phyloP scores from a whole-genome alignment of 2,888 invertebrate genomes.

The Tryphoninae sp. region DNA sequence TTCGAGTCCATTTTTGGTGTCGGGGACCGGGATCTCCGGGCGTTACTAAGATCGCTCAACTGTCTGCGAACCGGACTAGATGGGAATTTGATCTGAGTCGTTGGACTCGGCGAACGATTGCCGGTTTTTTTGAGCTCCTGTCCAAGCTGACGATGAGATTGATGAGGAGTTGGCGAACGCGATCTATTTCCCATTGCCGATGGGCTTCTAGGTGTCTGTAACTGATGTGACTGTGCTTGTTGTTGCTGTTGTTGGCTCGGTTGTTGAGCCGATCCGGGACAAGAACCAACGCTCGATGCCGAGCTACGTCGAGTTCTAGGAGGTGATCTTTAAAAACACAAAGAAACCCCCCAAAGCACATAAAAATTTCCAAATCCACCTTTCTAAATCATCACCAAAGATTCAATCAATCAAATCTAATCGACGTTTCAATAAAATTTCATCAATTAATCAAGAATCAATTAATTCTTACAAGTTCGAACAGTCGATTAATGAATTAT shows the following conservation, averaged over 20 bases:
- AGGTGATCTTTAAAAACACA: constrained; percentile 80
- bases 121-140: constrained; percentile 69
- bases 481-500: not conserved
- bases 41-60: constrained; percentile 68
- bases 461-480: too few species aligned
- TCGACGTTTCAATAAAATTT: too few species aligned
- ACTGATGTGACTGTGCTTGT: constrained; percentile 69
- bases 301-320: constrained; percentile 82
- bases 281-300: constrained; percentile 82
- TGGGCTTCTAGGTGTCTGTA: constrained; percentile 81
- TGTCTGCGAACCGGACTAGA: constrained; percentile 75
- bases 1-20: constrained; percentile 80
- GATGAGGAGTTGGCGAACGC: constrained; percentile 82
- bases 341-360: not conserved
- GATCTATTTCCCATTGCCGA: constrained; percentile 78
- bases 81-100: constrained; percentile 82
- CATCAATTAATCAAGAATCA: too few species aligned
- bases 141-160: constrained; percentile 66
- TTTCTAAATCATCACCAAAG: too few species aligned
- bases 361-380: not conserved
- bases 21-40: constrained; percentile 78
- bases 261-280: constrained; percentile 74
- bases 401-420: too few species aligned
- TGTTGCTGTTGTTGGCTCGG: constrained; percentile 67
- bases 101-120: constrained; percentile 83